Conservation (phyloP, 2,113 vertebrate species). For the Pterophyllum scalare region DNA sequence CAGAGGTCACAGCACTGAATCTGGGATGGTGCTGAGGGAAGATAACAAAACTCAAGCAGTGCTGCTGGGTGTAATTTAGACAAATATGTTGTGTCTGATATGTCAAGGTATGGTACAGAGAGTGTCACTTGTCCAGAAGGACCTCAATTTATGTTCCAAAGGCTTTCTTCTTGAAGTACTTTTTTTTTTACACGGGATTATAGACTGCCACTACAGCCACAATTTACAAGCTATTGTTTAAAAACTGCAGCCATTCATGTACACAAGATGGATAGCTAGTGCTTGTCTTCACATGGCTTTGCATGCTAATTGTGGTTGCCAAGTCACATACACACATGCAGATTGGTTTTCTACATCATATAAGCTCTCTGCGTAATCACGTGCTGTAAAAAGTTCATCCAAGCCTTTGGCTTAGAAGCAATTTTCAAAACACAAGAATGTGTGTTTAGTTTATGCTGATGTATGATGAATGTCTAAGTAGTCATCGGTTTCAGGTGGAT, state of each 20-base stretch:
- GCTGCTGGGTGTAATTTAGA: slow-evolving; percentile 54
- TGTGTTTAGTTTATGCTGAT: background rate
- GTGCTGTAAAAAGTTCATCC: background rate
- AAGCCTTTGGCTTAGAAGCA: background rate
- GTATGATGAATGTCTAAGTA: background rate
- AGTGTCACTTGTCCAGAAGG: slow-evolving; percentile 31
- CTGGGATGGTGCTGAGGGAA: slow-evolving; percentile 38
- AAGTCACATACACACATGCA: slow-evolving; percentile 20
- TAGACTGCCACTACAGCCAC: background rate
- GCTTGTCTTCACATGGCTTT: background rate
- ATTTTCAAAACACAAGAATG: background rate
- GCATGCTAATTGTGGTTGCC: slow-evolving; percentile 48
- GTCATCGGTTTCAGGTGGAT: background rate
- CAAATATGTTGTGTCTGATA: slow-evolving; percentile 52
- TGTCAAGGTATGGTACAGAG: slow-evolving; percentile 35
- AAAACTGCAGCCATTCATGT: slow-evolving; percentile 24
- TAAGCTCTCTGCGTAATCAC: background rate
- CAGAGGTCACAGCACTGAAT: slow-evolving; percentile 65
- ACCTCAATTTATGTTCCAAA: slow-evolving; percentile 6
- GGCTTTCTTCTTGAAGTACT: background rate
- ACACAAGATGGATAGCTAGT: slow-evolving; percentile 38
- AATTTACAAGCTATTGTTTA: slow-evolving; percentile 13
- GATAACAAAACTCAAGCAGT: slow-evolving; percentile 51
- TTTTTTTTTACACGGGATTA: slow-evolving; percentile 4
- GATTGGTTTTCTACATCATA: slow-evolving; percentile 3